A percentile compares a stretch with the other conserved stretches of the same genome.
These are phyloP conservation scores for Heliothis virescens DNA, from an alignment of 1,140 invertebrate species.

Conservation along the genomic window DNA sequence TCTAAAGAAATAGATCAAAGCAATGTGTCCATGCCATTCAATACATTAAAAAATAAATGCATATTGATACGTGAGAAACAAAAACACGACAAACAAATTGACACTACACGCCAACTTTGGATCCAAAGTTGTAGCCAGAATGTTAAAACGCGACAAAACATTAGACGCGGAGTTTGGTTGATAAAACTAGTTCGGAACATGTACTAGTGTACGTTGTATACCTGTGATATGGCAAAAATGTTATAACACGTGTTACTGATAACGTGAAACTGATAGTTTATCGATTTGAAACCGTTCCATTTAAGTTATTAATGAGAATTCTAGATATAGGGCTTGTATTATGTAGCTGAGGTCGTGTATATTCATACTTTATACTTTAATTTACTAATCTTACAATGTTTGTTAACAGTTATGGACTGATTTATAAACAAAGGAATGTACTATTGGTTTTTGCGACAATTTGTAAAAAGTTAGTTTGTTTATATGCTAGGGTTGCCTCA, in stretches of 20 bases:
- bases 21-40: too few species aligned
- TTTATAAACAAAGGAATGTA: background rate
- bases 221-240: background rate
- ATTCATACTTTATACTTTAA: too few species aligned
- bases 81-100: too few species aligned
- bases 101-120: conserved; percentile 14
- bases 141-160: conserved; percentile 61
- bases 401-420: background rate
- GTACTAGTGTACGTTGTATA: background rate
- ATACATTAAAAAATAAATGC: too few species aligned
- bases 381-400: too few species aligned
- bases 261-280: background rate
- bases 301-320: too few species aligned
- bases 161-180: conserved; percentile 59
- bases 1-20: too few species aligned
- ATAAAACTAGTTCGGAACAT: conserved; percentile 47
- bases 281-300: background rate
- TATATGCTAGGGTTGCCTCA: background rate
- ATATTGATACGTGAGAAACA: too few species aligned
- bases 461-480: background rate
- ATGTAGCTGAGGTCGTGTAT: too few species aligned
- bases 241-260: background rate
- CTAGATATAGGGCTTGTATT: too few species aligned
- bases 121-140: conserved; percentile 58
- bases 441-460: background rate